Evolutionary conservation across 1,140 invertebrate species (phyloP).

Genomic region (Rhopalosiphum padi): DNA sequence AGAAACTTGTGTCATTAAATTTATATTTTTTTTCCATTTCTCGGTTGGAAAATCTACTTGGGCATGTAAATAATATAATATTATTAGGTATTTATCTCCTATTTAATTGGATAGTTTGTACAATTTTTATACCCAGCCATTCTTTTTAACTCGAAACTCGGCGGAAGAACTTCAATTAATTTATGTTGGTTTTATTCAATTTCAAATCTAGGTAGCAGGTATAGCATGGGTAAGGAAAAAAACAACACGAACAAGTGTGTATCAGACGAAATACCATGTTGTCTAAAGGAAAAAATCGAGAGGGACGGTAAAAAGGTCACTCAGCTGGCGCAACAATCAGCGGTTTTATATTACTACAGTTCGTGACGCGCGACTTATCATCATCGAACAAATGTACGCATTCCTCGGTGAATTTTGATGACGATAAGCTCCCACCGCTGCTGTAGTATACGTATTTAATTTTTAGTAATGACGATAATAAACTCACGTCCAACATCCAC

Average conservation of each 20-base stretch:
- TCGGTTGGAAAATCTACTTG: not conserved
- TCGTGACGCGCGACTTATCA: not conserved
- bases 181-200: not conserved
- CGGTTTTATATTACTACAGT: not conserved
- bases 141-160: not conserved
- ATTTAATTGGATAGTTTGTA: not conserved
- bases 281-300: not conserved
- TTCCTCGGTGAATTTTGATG: not conserved
- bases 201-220: not conserved
- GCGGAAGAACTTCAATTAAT: not conserved
- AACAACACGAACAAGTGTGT: not conserved
- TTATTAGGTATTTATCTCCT: not conserved
- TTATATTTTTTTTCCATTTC: not conserved
- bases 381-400: not conserved
- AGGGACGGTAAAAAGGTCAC: not conserved
- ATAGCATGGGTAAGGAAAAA: not conserved
- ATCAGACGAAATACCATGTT: not conserved
- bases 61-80: too few relatives aligned
- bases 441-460: not conserved
- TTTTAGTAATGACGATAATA: not conserved
- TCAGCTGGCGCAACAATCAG: slow-evolving; percentile 37
- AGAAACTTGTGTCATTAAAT: not conserved
- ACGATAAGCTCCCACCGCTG: not conserved
- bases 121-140: not conserved
- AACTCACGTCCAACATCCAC: slow-evolving; percentile 82